A percentile compares a stretch with the other conserved stretches of the same genome.
phyloP scores from a whole-genome alignment of 2,113 vertebrate genomes.

The Nothobranchius furzeri region DNA sequence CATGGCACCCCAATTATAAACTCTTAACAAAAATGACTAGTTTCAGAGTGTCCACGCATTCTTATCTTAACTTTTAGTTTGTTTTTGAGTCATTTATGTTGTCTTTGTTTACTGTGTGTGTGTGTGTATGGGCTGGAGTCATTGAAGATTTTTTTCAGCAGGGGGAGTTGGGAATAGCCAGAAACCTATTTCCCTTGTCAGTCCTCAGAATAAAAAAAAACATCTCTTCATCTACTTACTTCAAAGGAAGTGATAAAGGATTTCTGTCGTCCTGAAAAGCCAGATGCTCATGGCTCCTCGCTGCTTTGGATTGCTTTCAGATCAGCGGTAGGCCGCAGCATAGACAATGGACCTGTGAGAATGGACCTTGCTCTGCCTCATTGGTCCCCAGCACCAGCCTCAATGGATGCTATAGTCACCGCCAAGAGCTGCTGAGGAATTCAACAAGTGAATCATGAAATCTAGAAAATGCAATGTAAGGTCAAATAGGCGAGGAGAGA shows the following conservation, averaged over 20 bases:
- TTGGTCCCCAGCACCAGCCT: slow-evolving; percentile 77
- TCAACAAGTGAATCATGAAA: slow-evolving; percentile 86
- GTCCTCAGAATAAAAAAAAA: slow-evolving; percentile 33
- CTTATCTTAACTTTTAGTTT: slow-evolving; percentile 12
- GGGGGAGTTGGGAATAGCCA: slow-evolving; percentile 44
- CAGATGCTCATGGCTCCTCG: slow-evolving; percentile 77
- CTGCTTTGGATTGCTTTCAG: slow-evolving; percentile 75
- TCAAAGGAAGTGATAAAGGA: slow-evolving; percentile 66
- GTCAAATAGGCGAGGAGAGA: slow-evolving; percentile 71
- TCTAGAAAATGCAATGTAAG: slow-evolving; percentile 76
- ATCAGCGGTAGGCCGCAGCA: slow-evolving; percentile 76
- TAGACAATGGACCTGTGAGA: slow-evolving; percentile 67
- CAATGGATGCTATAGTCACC: slow-evolving; percentile 81
- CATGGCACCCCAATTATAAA: slow-evolving; percentile 63
- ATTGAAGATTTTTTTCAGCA: background rate
- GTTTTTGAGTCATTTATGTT: background rate
- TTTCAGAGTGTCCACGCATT: slow-evolving; percentile 63
- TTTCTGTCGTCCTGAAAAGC: slow-evolving; percentile 61
- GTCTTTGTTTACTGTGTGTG: slow-evolving; percentile 6
- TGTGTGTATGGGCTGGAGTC: too few relatives aligned
- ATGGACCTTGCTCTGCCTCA: slow-evolving; percentile 70
- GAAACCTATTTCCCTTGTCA: slow-evolving; percentile 46
- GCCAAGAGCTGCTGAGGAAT: slow-evolving; percentile 81
- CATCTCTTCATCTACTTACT: slow-evolving; percentile 59
- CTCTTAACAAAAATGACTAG: slow-evolving; percentile 62